Evolutionary conservation across 2,888 invertebrate genomes (phyloP).

Genomic region (Agrochola lychnidis): DNA sequence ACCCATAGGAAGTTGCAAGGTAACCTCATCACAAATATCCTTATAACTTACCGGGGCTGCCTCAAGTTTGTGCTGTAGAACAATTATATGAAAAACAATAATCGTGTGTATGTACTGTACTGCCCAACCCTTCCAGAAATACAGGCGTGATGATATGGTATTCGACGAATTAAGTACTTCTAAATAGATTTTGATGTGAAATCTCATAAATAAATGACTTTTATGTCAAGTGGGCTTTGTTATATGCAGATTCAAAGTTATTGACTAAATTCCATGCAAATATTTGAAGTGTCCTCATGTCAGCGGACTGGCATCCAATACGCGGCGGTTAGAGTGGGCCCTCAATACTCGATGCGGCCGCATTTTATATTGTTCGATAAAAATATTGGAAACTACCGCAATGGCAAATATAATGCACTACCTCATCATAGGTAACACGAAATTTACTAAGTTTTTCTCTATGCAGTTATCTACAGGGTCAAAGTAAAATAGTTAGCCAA

Average conservation of each 20-base stretch:
- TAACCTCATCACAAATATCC: no score
- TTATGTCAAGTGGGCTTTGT: background rate
- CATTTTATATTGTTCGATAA: conserved; percentile 10
- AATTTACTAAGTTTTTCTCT: background rate
- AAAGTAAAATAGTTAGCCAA: no score
- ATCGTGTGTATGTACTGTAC: background rate
- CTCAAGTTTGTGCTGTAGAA: no score
- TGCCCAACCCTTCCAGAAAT: no score
- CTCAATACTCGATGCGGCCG: conserved; percentile 1
- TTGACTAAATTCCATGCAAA: conserved; percentile 22
- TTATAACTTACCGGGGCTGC: no score
- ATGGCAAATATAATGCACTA: background rate
- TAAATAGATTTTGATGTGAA: background rate
- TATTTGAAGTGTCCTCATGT: conserved; percentile 38
- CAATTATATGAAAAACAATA: no score
- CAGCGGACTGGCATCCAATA: background rate
- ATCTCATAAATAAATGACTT: background rate
- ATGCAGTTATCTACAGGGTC: no score
- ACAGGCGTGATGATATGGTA: background rate
- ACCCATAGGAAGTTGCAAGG: no score
- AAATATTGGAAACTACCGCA: conserved; percentile 7
- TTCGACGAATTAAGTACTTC: background rate
- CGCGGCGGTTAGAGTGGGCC: background rate
- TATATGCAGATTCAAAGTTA: background rate
- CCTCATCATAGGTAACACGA: background rate